Conservation (phyloP, 2,888 invertebrate genomes). For the Perizoma affinitatum region DNA sequence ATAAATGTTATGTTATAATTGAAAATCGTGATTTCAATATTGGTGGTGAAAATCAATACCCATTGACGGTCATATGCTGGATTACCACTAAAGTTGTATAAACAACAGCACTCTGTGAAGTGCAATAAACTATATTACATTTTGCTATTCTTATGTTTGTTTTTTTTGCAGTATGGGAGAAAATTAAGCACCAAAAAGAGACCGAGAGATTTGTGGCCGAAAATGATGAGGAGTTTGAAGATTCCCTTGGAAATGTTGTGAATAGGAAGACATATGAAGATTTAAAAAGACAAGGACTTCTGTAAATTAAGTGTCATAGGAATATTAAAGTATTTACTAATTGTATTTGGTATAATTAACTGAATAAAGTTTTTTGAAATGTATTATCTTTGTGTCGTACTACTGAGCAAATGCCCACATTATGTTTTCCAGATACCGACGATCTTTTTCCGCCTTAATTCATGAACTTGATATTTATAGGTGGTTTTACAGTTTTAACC, state of each 20-base stretch:
- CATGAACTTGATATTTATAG: too few species aligned
- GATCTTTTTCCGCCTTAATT: too few species aligned
- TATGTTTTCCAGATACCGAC: too few species aligned
- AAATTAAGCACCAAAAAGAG: conserved; percentile 97
- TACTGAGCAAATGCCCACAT: too few species aligned
- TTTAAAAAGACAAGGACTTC: conserved; percentile 97
- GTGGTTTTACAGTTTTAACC: too few species aligned
- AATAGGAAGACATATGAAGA: conserved; percentile 99
- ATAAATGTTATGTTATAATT: too few species aligned
- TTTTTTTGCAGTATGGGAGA: conserved; percentile 94
- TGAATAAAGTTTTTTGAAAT: conserved; percentile 6
- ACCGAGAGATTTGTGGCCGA: conserved; percentile 98
- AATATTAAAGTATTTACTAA: conserved; percentile 3
- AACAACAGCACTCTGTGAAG: not conserved
- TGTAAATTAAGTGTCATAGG: conserved; percentile 80
- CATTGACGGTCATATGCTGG: too few species aligned
- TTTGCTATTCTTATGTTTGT: too few species aligned
- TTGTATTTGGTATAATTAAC: conserved; percentile 1
- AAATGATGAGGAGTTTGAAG: conserved; percentile 99
- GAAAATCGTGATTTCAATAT: too few species aligned
- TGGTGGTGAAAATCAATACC: too few species aligned
- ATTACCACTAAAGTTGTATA: too few species aligned
- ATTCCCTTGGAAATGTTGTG: conserved; percentile 99
- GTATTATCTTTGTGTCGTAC: not conserved
- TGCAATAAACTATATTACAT: not conserved